Conservation (phyloP, 1,140 invertebrate species). For the Magallana gigas region DNA sequence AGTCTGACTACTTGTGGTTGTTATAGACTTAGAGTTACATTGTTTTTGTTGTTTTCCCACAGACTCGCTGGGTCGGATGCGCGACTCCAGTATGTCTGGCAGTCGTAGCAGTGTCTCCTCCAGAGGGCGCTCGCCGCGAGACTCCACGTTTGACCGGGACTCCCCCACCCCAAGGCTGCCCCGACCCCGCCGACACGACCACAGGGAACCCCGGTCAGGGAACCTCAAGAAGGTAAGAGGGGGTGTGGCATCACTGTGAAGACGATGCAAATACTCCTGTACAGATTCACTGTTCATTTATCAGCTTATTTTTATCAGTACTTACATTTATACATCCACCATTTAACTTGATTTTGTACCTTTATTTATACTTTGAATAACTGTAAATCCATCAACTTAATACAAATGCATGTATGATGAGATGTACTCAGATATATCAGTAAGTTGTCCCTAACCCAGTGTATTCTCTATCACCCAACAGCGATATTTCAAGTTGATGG, state of each 20-base stretch:
- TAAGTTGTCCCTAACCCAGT: neutral
- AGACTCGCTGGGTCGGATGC: constrained; percentile 35
- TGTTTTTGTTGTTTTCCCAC: neutral
- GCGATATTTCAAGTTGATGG: constrained; percentile 15
- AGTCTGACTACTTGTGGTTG: no score
- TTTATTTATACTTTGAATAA: no score
- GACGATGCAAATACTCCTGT: neutral
- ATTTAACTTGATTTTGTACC: no score
- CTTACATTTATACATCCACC: no score
- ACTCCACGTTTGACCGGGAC: constrained; percentile 58
- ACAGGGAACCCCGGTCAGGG: constrained; percentile 60
- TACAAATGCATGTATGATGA: no score
- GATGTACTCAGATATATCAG: neutral
- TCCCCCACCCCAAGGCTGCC: constrained; percentile 61
- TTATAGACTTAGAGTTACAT: no score
- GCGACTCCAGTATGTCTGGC: constrained; percentile 51
- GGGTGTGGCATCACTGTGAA: neutral
- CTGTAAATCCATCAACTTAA: no score
- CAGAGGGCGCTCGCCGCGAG: constrained; percentile 53
- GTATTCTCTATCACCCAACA: neutral
- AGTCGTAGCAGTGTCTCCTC: constrained; percentile 64
- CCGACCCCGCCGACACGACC: constrained; percentile 65
- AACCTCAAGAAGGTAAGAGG: constrained; percentile 66
- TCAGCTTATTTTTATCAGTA: no score
- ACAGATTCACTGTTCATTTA: no score